phyloP scores from a whole-genome alignment of 2,113 vertebrate species.

The Pseudois nayaur region DNA sequence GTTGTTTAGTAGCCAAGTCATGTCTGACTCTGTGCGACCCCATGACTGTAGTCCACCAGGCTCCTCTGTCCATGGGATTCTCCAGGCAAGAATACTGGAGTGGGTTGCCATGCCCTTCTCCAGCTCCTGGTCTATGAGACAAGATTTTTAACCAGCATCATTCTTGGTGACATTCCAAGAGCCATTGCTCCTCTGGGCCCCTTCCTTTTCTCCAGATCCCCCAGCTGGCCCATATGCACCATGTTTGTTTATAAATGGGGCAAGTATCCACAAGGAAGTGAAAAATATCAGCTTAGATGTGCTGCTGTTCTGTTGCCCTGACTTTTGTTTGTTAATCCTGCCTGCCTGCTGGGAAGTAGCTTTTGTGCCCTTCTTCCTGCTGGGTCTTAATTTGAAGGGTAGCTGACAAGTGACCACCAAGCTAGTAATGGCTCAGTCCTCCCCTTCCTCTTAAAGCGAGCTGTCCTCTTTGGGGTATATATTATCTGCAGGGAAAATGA shows the following conservation, averaged over 20 bases:
- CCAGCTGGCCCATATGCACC: neutral
- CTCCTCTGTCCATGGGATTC: neutral
- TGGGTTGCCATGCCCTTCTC: neutral
- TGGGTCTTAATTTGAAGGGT: neutral
- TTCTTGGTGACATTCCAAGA: neutral
- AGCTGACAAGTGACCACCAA: neutral
- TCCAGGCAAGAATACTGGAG: neutral
- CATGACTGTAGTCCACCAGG: neutral
- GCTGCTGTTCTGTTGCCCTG: neutral
- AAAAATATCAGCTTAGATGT: neutral
- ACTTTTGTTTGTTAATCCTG: neutral
- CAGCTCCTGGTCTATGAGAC: neutral
- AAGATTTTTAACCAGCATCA: neutral
- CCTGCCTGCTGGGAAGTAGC: neutral
- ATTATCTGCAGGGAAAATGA: neutral
- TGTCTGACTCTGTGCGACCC: neutral
- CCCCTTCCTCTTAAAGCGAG: neutral
- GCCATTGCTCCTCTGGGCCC: neutral
- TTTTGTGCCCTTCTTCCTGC: neutral
- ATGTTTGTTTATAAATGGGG: slow-evolving; percentile 16
- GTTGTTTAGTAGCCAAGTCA: neutral
- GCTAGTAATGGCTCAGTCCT: neutral
- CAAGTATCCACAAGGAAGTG: neutral
- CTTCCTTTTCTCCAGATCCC: neutral
- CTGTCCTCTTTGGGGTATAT: neutral